Base-by-base conservation (phyloP, 1,140 invertebrate species). In the Chironomus tepperi region DNA sequence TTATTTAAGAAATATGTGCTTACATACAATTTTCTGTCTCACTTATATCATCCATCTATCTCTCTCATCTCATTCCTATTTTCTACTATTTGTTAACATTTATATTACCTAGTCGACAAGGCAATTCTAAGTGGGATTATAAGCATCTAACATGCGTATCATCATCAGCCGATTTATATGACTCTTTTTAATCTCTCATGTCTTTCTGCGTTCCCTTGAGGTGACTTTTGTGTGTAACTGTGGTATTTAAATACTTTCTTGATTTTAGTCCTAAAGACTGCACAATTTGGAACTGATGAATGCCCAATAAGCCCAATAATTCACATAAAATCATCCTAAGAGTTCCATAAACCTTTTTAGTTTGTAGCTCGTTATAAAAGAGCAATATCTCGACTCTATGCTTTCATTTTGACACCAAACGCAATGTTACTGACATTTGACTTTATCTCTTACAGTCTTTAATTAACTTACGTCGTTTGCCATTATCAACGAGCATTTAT, bases 401-500 rank as follows among this genome's bases (percentile, higher is more conserved):
- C 24, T 34, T 34, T 34, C 10, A 57, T 12, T 57, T 57, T 57
- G 47, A 57, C 65, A 70, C 65, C 9, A 10, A 18, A 70, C 65
- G 19, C 16, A 21, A 19, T 70, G 18, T 21, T 9, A 18, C 65
- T 70, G 65, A 70, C 65, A 70, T 70, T 70, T 70, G 65, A 70
- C 65, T 70, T 21, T 70, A 70, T 70, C 65, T 70, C 19, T 70
- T 19, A 70, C 65, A 70, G 65, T 19, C 65, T 70, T 70, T 70
- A 70, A 70, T 70, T 70, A 70, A 70, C 65, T 70, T 70, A 70
- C 16, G 65, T 19, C 65, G 7, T 70, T 12, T 70, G 65, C 65
- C 65, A 70, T 70, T 70, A 70, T 70, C 65, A 70, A 16, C 19
- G 16, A 70, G 65, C 19, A 70, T 18, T 70, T 70, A 70, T 70